Evolutionary conservation across 92 coral and sea anemone species (phyloP), one percentile per base, ranked within the genome.

Genomic region (Epizoanthus rinbou): DNA sequence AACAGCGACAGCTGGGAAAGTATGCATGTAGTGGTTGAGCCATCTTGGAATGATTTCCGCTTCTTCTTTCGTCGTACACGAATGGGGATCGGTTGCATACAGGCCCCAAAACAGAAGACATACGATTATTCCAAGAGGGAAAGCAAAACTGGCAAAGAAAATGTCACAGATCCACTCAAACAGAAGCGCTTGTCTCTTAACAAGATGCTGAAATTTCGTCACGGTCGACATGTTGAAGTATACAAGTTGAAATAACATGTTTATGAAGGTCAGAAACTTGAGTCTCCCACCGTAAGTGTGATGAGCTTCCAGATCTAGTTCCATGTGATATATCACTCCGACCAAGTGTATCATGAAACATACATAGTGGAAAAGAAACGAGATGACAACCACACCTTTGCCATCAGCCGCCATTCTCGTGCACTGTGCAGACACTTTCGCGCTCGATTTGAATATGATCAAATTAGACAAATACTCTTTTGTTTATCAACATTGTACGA

Each of bases 21-120:
- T 88, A 67, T 97, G 99, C 91, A 90, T 90, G 80, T 95, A 94
- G 10, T 97, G 98, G 70, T 97, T 91, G 9, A 88, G 74, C 98
- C 94, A 94, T 37, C 71, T 72, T 52, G 99, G 99, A 25, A 87
- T 88, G 18, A 92, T 60, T 33, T 64, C 79, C 0, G 89, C 89
- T 83, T 94, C 99, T 25, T 92, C 92, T 22, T 83, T 83, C 19
- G 86, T 87, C 17, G 89, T 92, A 21, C 98, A 86, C 17, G 95
- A 85, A 54, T 87, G 80, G 17, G 99, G 96, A 79, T 97, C 96
- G 3, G 80, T 86, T 9, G 86, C 70, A 54, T 94, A 94, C 7
- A 97, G 91, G 4, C 87, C 93, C 99, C 99, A 97, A 83, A 92
- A 97, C 74, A 97, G 80, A 21, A 92, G 35, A 71, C 91, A 82